Conservation (phyloP, 2,888 invertebrate genomes). For the Dicranocentrus wangi region DNA sequence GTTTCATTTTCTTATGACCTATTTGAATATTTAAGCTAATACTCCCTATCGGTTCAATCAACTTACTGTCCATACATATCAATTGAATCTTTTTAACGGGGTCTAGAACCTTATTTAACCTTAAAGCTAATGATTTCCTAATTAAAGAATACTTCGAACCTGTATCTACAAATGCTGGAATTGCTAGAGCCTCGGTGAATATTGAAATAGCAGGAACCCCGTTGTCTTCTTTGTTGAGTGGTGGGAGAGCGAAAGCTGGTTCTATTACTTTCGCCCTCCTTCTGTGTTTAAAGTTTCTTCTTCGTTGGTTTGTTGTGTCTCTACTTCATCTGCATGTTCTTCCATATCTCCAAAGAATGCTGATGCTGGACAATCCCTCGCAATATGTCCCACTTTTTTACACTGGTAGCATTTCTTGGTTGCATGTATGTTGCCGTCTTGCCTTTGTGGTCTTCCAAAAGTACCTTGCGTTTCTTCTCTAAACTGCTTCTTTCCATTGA, state of each 20-base stretch:
- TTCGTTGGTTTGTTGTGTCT: not conserved
- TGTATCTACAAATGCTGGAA: not conserved
- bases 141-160: not conserved
- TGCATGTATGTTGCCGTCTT: not conserved
- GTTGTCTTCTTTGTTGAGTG: not conserved
- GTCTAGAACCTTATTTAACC: not conserved
- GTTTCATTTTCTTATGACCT: too few relatives aligned
- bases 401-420: constrained; percentile 7
- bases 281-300: constrained; percentile 26
- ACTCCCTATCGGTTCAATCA: too few relatives aligned
- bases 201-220: not conserved
- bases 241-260: constrained; percentile 21
- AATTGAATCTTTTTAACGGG: not conserved
- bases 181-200: not conserved
- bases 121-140: not conserved
- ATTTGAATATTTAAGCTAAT: too few relatives aligned
- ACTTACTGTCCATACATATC: too few relatives aligned
- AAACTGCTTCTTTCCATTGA: not conserved
- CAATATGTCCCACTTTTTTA: constrained; percentile 12
- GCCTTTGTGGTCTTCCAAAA: not conserved
- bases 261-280: not conserved
- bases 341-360: not conserved
- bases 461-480: not conserved
- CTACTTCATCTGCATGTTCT: not conserved
- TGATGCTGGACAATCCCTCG: not conserved